Evolutionary conservation across 2,888 invertebrate genomes (phyloP), one percentile per base, ranked within the genome.

Genomic region (Ophion ellenae): DNA sequence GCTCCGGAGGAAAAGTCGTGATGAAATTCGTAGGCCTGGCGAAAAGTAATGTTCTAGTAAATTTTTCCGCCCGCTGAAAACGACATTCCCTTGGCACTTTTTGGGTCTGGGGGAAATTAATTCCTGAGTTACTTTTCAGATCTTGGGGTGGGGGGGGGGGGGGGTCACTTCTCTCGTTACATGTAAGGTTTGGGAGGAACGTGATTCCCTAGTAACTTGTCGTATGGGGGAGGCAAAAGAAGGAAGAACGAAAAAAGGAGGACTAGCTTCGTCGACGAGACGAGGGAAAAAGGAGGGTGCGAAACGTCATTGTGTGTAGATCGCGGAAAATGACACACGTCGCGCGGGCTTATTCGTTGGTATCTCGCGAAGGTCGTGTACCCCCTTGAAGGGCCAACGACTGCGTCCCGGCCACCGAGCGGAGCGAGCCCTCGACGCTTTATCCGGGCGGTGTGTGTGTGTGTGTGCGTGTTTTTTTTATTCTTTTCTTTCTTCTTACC

Each of bases 301-400:
- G 47, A 47, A 47, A 0, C 2, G 47, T 47, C 47, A 14, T 47
- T 14, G 14, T 47, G 11, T 11, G 47, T 14, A 47, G 3, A 47
- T 47, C 47, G 47, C n/a, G 28, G 64, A 32, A 28, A 32, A 28
- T 28, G 64, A 32, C 28, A 64, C 24, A 64, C 24, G 32, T 64
- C 17, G 64, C n/a, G 61, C 36, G 61, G 32, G 20, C 59, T 40
- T 40, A 64, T 10, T 64, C 78, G 20, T 36, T 14, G 20, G 45
- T 24, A 24, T 61, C 11, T 61, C 69, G 47, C 61, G 57, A 70
- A 64, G 75, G 75, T 84, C 79, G 57, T 83, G 71, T 61, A 64
- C 75, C 70, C 74, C 57, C 28, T 74, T 79, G 70, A 64, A 76
- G 45, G 64, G 84, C 75, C 84, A 75, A 84, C 71, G 74, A 80